These are phyloP conservation scores for Cisticola juncidis DNA, from an alignment of 2,113 vertebrate genomes.

Conservation along the genomic window DNA sequence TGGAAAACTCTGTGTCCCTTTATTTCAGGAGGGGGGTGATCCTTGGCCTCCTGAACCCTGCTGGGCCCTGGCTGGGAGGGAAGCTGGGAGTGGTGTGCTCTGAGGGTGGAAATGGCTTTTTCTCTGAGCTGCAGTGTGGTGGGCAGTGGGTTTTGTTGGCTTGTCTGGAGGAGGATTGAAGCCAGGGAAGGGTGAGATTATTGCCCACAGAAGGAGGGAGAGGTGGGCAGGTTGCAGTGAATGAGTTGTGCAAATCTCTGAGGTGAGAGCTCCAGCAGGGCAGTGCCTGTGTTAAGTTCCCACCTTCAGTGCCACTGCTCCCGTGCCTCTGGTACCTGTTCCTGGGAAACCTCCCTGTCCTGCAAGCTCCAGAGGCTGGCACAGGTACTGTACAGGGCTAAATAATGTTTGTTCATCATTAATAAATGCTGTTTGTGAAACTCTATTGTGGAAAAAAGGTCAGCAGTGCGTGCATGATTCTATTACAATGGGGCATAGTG, in stretches of 20 bases:
- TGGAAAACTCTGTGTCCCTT: background rate
- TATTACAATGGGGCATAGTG: background rate
- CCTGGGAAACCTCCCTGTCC: background rate
- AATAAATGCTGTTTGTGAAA: background rate
- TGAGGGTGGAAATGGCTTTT: background rate
- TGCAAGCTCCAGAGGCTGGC: background rate
- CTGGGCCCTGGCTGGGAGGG: background rate
- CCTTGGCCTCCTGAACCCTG: background rate
- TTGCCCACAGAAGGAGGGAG: background rate
- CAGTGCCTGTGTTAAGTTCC: background rate
- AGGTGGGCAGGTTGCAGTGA: background rate
- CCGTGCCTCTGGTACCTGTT: rapidly evolving
- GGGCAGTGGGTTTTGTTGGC: background rate
- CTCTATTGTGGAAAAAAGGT: background rate
- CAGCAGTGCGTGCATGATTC: background rate
- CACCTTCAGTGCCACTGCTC: background rate
- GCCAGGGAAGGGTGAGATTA: background rate
- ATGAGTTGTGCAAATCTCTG: background rate
- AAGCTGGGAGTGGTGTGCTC: background rate
- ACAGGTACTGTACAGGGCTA: background rate
- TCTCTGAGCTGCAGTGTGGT: background rate
- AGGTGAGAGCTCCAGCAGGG: background rate
- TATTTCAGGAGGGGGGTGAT: background rate
- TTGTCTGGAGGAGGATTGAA: background rate
- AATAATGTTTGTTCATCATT: background rate